Conservation (phyloP, 2,113 vertebrate species). For the Melanostigma gelatinosum region DNA sequence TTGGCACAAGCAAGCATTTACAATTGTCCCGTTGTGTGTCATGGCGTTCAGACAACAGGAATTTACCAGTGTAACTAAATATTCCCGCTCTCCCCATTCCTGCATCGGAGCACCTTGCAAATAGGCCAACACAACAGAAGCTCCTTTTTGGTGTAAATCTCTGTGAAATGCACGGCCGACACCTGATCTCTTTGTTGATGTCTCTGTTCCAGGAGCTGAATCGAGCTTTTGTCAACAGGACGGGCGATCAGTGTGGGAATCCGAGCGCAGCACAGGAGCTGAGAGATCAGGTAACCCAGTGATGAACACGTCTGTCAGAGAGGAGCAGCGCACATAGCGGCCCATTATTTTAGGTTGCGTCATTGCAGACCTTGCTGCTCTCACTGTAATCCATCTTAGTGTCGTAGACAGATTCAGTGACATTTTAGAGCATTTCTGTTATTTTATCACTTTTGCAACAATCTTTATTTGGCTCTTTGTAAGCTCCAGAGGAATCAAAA, state of each 20-base stretch:
- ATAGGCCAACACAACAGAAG: slow-evolving; percentile 41
- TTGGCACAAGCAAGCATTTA: background rate
- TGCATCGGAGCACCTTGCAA: background rate
- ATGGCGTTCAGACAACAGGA: slow-evolving; percentile 32
- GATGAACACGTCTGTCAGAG: slow-evolving; percentile 32
- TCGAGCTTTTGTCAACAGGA: slow-evolving; percentile 69
- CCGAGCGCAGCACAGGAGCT: slow-evolving; percentile 68
- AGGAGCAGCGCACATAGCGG: slow-evolving; percentile 21
- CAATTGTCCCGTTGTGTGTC: slow-evolving; percentile 40
- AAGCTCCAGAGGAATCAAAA: background rate
- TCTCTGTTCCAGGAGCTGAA: slow-evolving; percentile 75
- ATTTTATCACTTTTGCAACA: background rate
- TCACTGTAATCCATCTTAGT: background rate
- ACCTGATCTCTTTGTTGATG: slow-evolving; percentile 59
- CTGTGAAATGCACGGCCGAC: slow-evolving; percentile 30
- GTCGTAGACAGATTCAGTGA: background rate
- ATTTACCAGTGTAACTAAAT: slow-evolving; percentile 54
- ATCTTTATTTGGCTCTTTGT: background rate
- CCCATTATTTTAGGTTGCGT: slow-evolving; percentile 14
- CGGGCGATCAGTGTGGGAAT: slow-evolving; percentile 78
- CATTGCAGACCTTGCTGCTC: slow-evolving; percentile 9
- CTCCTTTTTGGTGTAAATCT: slow-evolving; percentile 48
- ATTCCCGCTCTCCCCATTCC: slow-evolving; percentile 1
- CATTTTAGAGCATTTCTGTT: background rate
- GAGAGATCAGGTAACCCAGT: slow-evolving; percentile 78